Conservation (phyloP, 2,113 vertebrate genomes). For the Gulo gulo region DNA sequence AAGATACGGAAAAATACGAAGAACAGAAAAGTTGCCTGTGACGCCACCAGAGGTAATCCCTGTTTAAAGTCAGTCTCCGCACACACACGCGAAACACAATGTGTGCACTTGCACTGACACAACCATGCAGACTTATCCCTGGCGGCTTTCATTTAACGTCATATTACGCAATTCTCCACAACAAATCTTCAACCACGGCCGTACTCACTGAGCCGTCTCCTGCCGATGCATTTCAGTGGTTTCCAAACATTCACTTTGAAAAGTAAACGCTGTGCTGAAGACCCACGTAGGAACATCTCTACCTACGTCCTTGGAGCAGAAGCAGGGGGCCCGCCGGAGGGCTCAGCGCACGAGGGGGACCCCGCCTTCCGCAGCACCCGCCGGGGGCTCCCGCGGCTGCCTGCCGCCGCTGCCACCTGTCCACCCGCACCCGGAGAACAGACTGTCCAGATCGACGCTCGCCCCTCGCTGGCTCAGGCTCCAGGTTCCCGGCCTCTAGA, state of each 20-base stretch:
- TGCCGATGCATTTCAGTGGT: not conserved
- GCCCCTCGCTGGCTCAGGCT: not conserved
- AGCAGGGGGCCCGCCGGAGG: not conserved
- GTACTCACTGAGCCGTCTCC: not conserved
- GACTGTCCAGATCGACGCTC: too few relatives aligned
- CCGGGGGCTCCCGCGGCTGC: rapidly evolving
- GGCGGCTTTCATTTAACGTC: not conserved
- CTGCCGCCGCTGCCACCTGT: not conserved
- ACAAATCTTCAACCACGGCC: not conserved
- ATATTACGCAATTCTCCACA: not conserved
- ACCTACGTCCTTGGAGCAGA: not conserved
- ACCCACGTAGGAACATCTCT: not conserved
- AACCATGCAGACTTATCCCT: not conserved
- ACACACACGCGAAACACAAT: rapidly evolving
- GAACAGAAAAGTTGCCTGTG: not conserved
- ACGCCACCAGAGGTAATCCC: not conserved
- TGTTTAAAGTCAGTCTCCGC: not conserved
- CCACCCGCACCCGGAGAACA: not conserved
- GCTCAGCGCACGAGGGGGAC: not conserved
- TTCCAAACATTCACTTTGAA: not conserved
- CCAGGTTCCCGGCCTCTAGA: not conserved
- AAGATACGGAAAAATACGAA: not conserved
- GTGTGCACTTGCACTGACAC: not conserved
- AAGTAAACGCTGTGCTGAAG: not conserved
- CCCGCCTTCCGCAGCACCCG: not conserved